Conservation (phyloP, 2,888 invertebrate species). For the Lithophane semibrunnea region DNA sequence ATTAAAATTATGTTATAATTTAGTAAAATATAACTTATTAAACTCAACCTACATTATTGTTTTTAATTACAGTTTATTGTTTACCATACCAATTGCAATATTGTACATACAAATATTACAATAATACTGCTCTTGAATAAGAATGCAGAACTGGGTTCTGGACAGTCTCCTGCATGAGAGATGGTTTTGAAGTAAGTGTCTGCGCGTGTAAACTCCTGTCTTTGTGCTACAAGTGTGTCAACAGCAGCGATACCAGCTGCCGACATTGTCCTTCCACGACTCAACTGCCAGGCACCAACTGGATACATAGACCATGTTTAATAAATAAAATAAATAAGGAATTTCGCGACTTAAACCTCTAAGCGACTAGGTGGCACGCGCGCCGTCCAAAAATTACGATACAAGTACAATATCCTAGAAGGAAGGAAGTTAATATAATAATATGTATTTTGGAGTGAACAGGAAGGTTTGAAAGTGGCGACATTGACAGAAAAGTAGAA, state of each 20-base stretch:
- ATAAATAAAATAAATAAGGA: not conserved
- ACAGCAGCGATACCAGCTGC: slow-evolving; percentile 67
- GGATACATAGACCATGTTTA: slow-evolving; percentile 50
- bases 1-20: slow-evolving; percentile 24
- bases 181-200: slow-evolving; percentile 77
- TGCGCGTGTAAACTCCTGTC: slow-evolving; percentile 75
- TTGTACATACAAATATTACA: slow-evolving; percentile 76
- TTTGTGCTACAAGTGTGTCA: slow-evolving; percentile 66
- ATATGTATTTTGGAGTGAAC: not conserved
- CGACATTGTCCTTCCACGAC: slow-evolving; percentile 76
- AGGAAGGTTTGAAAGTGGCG: not conserved
- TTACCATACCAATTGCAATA: slow-evolving; percentile 73
- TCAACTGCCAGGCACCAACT: slow-evolving; percentile 86
- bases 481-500: not conserved
- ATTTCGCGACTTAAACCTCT: not conserved
- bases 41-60: slow-evolving; percentile 1
- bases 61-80: slow-evolving; percentile 10
- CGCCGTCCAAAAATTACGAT: too few relatives aligned
- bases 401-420: not conserved
- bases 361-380: too few relatives aligned
- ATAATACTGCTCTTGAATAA: slow-evolving; percentile 82
- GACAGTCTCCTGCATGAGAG: slow-evolving; percentile 77
- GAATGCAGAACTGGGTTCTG: slow-evolving; percentile 79
- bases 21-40: slow-evolving; percentile 4
- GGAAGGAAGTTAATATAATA: not conserved